phyloP scores from a whole-genome alignment of 2,888 invertebrate species.

The Trichogramma evanescens region DNA sequence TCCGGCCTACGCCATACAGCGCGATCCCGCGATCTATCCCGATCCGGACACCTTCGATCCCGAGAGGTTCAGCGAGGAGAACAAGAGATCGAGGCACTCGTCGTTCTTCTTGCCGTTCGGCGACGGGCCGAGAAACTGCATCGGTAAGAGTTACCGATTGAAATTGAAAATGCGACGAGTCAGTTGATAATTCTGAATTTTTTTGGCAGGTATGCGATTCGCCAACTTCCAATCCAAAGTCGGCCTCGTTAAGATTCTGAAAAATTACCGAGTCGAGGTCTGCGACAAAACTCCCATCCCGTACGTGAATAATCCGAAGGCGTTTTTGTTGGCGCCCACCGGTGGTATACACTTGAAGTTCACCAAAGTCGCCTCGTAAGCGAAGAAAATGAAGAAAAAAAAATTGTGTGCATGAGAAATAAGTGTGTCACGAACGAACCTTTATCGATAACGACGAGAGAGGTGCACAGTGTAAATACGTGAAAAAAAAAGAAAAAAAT shows the following conservation, averaged over 20 bases:
- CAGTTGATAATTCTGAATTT: slow-evolving; percentile 7
- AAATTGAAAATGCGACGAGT: neutral
- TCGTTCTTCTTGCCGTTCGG: slow-evolving; percentile 31
- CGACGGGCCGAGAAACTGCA: slow-evolving; percentile 31
- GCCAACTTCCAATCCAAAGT: slow-evolving; percentile 41
- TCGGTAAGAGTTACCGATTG: slow-evolving; percentile 24
- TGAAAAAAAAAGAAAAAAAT: too few species aligned
- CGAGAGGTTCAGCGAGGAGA: slow-evolving; percentile 29
- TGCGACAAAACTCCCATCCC: slow-evolving; percentile 36
- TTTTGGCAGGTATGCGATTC: slow-evolving; percentile 33
- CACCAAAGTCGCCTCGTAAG: slow-evolving; percentile 16
- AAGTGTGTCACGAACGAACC: too few species aligned
- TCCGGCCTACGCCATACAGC: slow-evolving; percentile 30
- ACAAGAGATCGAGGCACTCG: slow-evolving; percentile 22
- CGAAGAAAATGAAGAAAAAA: too few species aligned
- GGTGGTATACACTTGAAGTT: slow-evolving; percentile 36
- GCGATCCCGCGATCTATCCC: slow-evolving; percentile 30
- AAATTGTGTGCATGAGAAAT: too few species aligned
- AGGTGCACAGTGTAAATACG: too few species aligned
- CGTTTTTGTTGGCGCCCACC: slow-evolving; percentile 30
- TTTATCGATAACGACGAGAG: too few species aligned
- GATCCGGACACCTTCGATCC: slow-evolving; percentile 33
- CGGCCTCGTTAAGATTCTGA: slow-evolving; percentile 37
- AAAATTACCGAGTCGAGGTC: slow-evolving; percentile 37
- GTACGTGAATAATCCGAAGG: slow-evolving; percentile 26